Evolutionary conservation across 2,113 vertebrate species (phyloP).

Genomic region (Daphoenositta chrysoptera): DNA sequence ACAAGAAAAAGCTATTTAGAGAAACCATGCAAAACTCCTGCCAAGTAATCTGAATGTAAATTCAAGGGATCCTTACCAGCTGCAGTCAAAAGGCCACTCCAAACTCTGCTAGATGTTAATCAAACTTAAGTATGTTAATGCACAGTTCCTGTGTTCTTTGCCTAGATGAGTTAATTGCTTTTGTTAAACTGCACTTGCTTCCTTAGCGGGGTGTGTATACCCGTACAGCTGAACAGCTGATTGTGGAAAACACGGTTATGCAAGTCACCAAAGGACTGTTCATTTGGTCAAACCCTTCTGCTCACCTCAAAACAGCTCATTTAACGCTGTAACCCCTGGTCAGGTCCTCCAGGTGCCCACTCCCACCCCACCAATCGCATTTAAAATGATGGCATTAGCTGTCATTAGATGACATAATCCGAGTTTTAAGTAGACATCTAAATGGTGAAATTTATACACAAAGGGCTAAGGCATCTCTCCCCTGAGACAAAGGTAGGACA

Average conservation of each 20-base stretch:
- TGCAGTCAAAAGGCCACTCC: constrained; percentile 42
- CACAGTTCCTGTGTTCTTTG: not conserved
- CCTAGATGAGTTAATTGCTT: not conserved
- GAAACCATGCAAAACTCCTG: not conserved
- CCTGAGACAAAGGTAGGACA: not conserved
- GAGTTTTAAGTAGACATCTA: not conserved
- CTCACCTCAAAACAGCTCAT: not conserved
- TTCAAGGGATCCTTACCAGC: constrained; percentile 34
- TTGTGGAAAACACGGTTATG: not conserved
- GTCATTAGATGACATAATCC: no score
- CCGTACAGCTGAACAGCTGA: not conserved
- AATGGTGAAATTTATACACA: not conserved
- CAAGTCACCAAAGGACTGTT: not conserved
- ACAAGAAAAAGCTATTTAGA: not conserved
- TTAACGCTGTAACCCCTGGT: not conserved
- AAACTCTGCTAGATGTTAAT: constrained; percentile 28
- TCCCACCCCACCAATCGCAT: accelerated
- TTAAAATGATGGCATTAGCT: not conserved
- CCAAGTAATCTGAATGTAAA: constrained; percentile 44
- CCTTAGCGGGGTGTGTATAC: not conserved
- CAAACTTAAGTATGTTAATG: constrained; percentile 31
- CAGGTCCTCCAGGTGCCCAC: not conserved
- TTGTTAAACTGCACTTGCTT: not conserved
- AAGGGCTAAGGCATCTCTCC: not conserved
- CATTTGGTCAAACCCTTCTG: not conserved